Evolutionary conservation across 35 echinoderm and acorn worm species (phyloP).

Genomic region (Apostichopus parvimensis): DNA sequence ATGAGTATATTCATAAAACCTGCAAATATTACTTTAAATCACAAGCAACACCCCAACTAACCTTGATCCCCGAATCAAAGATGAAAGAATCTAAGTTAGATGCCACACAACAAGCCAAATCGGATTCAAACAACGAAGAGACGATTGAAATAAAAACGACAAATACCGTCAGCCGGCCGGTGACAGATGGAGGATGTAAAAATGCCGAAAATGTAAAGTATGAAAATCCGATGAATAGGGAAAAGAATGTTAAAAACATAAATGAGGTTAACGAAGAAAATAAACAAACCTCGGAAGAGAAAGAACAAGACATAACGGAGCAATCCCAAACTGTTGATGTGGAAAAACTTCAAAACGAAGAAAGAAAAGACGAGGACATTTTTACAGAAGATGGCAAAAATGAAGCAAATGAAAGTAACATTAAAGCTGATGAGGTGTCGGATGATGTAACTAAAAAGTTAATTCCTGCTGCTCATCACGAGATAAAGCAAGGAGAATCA

Average conservation of each 20-base stretch:
- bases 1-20: not conserved
- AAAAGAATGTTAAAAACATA: no score
- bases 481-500: not conserved
- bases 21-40: conserved; percentile 14
- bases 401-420: not conserved
- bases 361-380: not conserved
- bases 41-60: not conserved
- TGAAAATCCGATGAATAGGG: not conserved
- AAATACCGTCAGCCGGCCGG: no score
- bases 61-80: not conserved
- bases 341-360: no score
- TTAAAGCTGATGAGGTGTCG: not conserved
- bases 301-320: no score
- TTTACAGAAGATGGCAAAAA: not conserved
- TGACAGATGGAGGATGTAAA: not conserved
- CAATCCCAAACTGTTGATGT: no score
- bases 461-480: not conserved
- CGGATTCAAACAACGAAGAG: no score
- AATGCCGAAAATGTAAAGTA: not conserved
- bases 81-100: not conserved
- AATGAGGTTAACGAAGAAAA: no score
- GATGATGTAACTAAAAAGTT: not conserved
- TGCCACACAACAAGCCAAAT: no score
- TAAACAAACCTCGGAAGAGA: no score
- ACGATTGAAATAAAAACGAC: no score